Conservation (phyloP, 2,797 vertebrate genomes). For the Fundulus diaphanus region DNA sequence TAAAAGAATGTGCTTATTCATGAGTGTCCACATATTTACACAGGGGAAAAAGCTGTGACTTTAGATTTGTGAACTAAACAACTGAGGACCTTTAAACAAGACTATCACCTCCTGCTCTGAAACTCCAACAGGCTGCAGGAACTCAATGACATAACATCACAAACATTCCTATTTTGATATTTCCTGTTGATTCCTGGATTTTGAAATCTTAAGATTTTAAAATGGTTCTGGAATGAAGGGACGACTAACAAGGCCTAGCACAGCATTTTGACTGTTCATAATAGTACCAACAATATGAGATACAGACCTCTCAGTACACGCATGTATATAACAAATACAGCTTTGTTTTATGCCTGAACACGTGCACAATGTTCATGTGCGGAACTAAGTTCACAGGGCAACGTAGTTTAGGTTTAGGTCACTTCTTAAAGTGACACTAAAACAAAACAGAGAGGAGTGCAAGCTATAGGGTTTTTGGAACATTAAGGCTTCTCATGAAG, state of each 20-base stretch:
- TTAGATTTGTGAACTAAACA: slow-evolving; percentile 37
- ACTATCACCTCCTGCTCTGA: slow-evolving; percentile 34
- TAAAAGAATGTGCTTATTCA: slow-evolving; percentile 49
- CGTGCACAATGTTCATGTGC: no score
- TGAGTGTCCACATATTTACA: slow-evolving; percentile 6
- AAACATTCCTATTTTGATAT: slow-evolving; percentile 2
- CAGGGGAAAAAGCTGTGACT: slow-evolving; percentile 39
- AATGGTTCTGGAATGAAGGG: not conserved
- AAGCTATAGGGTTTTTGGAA: no score
- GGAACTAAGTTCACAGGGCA: no score
- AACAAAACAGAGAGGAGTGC: no score
- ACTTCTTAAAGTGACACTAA: no score
- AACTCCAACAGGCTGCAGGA: not conserved
- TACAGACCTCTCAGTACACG: no score
- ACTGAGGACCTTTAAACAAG: slow-evolving; percentile 33
- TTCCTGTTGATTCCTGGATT: slow-evolving; percentile 8
- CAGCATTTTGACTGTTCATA: slow-evolving; percentile 3
- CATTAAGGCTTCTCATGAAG: no score
- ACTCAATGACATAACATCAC: not conserved
- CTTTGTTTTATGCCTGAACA: no score
- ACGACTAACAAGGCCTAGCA: not conserved
- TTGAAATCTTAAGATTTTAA: slow-evolving; percentile 9
- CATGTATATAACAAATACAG: no score
- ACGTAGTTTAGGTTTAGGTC: no score
- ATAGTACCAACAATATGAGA: not conserved